Base-by-base conservation (phyloP, 2,113 vertebrate genomes). In the Grantiella picta region DNA sequence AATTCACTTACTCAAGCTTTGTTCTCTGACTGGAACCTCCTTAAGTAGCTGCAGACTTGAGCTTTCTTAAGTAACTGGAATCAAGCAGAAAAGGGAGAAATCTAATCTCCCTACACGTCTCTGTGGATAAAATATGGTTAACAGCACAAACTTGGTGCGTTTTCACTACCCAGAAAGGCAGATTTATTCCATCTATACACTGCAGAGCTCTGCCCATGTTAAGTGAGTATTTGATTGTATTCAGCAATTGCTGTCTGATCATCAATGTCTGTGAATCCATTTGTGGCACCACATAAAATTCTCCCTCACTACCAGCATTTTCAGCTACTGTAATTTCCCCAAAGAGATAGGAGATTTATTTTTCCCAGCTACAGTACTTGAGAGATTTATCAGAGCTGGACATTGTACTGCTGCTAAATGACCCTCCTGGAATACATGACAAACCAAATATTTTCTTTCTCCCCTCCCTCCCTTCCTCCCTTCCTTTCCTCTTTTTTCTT, bases 281-380 rank as follows among this genome's bases (percentile, higher is more conserved):
- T 92, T 95, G 44, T 66, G 49, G 89, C 16, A 90, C 28, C 64
- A 72, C 76, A 85, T 66, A 86, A 92, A 94, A 91, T 88, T 80
- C 47, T 83, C 45, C 31, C 71, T 70, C 63, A 57, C 50, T 64
- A 63, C 38, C 42, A 82, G 29, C 35, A 63, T 75, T 94, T 86
- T 70, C 82, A 91, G 42, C 54, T 89, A 38, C 73, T 90, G 52
- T 75, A 86, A 93, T 93, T 94, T 93, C 91, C 90, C 90, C 50
- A 66, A 95, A 95, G 91, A 94, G 35, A 31, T 33, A 61, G 35
- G 69, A 95, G 80, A 94, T 94, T 92, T 92, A 82, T 91, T 93
- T 95, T 52, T 77, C 38, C 38, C 18, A 81, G 44, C 52, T 85
- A 76, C 35, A 94, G 65, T 75, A 82, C 65, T 68, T 94, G 69